Evolutionary conservation across 2,797 vertebrate species (phyloP), one percentile per base, ranked within the genome.

Genomic region (Xenopus petersii): DNA sequence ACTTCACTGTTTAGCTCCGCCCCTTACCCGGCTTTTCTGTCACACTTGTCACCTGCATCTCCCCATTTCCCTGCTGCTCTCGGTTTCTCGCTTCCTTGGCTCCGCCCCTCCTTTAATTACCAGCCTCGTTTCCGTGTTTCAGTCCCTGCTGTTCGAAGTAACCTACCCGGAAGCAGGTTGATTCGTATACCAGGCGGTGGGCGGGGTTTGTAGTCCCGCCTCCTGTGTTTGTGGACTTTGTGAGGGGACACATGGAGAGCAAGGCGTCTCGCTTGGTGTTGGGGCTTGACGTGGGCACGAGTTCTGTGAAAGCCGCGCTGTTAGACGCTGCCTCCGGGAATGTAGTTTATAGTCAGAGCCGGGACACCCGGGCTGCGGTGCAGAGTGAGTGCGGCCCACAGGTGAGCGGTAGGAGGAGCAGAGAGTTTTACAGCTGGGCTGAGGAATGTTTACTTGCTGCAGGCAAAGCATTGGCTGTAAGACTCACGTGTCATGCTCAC

Each of bases 201-300:
- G 42, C n/a, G 58, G 12, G 12, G 17, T 26, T 13, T 17, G 24
- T 33, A 3, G 48, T 1, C 6, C 21, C 12, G 63, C 54, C 64
- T 59, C 30, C 4, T 16, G 26, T 17, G 21, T 30, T 9, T 13
- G 8, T 64, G 4, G 5, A 16, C 36, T 36, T 42, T 11, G 13
- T 0, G 15, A 46, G 26, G 26, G 16, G 15, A 7, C 15, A 63
- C 12, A 21, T 73, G 66, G 70, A 46, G 17, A 6, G 8, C 11
- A 58, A 26, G 10, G 56, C 30, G 2, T 1, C 2, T 1, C 5
- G 3, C 30, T 15, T 70, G 49, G 77, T 92, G n/a, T 85, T 99
- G 49, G 97, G 97, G 47, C 81, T 99, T n/a, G 97, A 99, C 81
- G 58, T 99, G 75, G 97, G 97, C 56, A 99, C 95, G 0, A 94